Percentiles rank a stretch among this genome's conserved stretches.
phyloP scores from a whole-genome alignment of 2,888 invertebrate species.

The Erebia aethiops region DNA sequence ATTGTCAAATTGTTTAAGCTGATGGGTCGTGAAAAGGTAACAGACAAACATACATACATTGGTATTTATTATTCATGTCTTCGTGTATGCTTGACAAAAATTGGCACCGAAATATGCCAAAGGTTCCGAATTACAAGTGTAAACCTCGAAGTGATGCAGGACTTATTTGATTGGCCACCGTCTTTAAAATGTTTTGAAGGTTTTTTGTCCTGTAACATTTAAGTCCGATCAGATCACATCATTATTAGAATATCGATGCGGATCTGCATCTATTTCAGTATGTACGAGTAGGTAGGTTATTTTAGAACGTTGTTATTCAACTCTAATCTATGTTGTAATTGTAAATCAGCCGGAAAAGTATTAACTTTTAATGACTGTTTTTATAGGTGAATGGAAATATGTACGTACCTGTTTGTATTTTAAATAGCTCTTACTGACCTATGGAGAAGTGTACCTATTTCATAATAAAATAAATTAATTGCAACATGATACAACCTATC shows the following conservation, averaged over 20 bases:
- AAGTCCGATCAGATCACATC: slow-evolving; percentile 22
- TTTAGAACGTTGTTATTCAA: background rate
- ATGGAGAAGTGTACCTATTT: too few relatives aligned
- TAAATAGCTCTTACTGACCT: too few relatives aligned
- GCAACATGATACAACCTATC: too few relatives aligned
- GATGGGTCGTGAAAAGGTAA: too few relatives aligned
- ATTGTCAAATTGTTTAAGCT: too few relatives aligned
- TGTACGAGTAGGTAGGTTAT: background rate
- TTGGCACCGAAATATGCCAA: background rate
- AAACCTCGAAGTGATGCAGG: background rate
- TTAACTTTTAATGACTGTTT: slow-evolving; percentile 7
- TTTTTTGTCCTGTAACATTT: slow-evolving; percentile 33
- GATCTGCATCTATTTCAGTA: slow-evolving; percentile 17
- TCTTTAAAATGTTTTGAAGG: background rate
- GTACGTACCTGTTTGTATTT: too few relatives aligned
- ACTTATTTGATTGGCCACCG: slow-evolving; percentile 10
- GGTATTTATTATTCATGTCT: too few relatives aligned
- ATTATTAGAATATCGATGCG: slow-evolving; percentile 33
- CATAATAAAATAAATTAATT: too few relatives aligned
- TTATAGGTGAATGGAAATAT: background rate
- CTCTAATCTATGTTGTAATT: background rate
- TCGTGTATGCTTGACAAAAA: too few relatives aligned
- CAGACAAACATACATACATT: too few relatives aligned
- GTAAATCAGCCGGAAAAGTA: slow-evolving; percentile 4
- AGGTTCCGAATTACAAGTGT: background rate